Evolutionary conservation across 2,797 vertebrate genomes (phyloP).

Genomic region (Phyllotis vaccarum): DNA sequence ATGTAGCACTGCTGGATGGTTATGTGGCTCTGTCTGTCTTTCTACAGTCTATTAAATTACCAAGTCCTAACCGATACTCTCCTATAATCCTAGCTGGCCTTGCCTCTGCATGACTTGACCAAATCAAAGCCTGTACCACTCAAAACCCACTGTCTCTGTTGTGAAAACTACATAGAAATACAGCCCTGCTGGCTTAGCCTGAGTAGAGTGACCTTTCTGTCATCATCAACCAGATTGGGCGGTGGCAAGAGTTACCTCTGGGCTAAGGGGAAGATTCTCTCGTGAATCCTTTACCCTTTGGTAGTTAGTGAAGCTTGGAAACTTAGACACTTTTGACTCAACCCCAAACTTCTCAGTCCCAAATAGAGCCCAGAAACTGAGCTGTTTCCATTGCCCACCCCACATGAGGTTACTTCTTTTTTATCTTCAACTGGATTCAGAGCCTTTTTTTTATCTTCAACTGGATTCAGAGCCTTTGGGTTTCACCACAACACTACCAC

Average conservation of each 20-base stretch:
- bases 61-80: neutral
- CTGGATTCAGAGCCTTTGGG: neutral
- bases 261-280: neutral
- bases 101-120: neutral
- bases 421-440: neutral
- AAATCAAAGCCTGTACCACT: neutral
- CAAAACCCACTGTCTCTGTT: neutral
- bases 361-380: neutral
- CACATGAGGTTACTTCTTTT: neutral
- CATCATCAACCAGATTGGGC: neutral
- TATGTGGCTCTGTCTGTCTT: neutral
- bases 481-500: neutral
- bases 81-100: neutral
- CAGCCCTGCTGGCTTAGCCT: too few relatives aligned
- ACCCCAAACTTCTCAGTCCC: neutral
- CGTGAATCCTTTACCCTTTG: neutral
- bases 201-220: neutral
- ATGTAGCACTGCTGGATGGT: neutral
- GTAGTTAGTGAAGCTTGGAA: neutral
- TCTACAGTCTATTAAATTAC: neutral
- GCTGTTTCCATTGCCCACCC: neutral
- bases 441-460: neutral
- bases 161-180: neutral
- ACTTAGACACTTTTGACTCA: neutral
- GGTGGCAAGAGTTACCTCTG: fast-evolving